A percentile compares a stretch with the other conserved stretches of the same genome.
phyloP scores from a whole-genome alignment of 2,797 vertebrate species.

The Amblyopsis hoosieri region DNA sequence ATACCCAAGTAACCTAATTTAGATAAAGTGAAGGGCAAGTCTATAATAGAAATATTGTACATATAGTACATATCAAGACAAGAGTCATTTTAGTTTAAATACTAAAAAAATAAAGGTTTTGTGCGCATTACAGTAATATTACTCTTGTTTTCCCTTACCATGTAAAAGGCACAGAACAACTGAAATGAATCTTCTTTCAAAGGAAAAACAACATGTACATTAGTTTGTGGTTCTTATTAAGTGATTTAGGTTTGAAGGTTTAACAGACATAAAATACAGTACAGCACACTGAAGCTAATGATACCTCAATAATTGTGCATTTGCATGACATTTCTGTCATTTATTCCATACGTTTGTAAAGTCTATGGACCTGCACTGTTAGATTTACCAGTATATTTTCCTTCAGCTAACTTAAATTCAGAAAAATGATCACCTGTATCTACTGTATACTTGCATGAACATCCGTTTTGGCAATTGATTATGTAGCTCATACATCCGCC shows the following conservation, averaged over 20 bases:
- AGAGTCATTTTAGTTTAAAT: constrained; percentile 39
- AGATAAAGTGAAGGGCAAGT: constrained; percentile 31
- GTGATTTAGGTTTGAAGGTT: constrained; percentile 14
- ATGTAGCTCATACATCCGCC: constrained; percentile 57
- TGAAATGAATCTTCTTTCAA: constrained; percentile 15
- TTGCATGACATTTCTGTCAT: constrained; percentile 49
- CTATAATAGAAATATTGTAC: constrained; percentile 39
- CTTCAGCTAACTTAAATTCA: constrained; percentile 18
- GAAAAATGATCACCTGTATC: constrained; percentile 40
- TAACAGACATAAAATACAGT: constrained; percentile 25
- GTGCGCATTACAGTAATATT: too few species aligned
- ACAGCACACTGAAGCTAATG: constrained; percentile 14
- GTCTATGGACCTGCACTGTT: constrained; percentile 7
- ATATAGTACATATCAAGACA: constrained; percentile 50
- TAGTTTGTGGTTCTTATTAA: constrained; percentile 22
- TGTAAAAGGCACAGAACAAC: constrained; percentile 12
- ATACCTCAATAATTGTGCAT: constrained; percentile 30
- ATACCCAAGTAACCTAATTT: constrained; percentile 34
- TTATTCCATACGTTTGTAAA: constrained; percentile 30
- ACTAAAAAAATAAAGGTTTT: constrained; percentile 2
- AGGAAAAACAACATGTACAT: constrained; percentile 36
- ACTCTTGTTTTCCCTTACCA: constrained; percentile 32
- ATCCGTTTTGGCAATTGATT: constrained; percentile 58
- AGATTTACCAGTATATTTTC: constrained; percentile 3
- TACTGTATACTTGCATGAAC: constrained; percentile 72